Evolutionary conservation across 2,888 invertebrate genomes (phyloP).

Genomic region (Ochropleura plecta): DNA sequence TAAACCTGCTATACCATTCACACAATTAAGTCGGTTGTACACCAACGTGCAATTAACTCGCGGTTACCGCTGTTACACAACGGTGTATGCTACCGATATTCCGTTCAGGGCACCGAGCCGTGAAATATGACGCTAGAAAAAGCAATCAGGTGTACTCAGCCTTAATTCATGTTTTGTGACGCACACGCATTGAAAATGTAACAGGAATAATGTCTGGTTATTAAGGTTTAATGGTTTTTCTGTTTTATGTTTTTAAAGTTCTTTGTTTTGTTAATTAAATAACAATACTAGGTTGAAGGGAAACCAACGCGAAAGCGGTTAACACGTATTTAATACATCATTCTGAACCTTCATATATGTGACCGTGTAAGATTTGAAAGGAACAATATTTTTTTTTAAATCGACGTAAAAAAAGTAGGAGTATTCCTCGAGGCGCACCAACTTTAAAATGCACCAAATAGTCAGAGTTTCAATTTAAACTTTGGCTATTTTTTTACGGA

Average conservation of each 20-base stretch:
- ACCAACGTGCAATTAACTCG: constrained; percentile 63
- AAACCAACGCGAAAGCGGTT: too few species aligned
- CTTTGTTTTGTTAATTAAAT: not conserved
- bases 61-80: constrained; percentile 75
- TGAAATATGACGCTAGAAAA: constrained; percentile 68
- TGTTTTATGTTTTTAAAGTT: not conserved
- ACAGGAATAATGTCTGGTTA: constrained; percentile 14
- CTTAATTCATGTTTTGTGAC: constrained; percentile 41
- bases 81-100: constrained; percentile 72
- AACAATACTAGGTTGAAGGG: not conserved
- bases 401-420: too few species aligned
- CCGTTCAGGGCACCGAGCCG: constrained; percentile 74
- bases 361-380: too few species aligned
- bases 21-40: constrained; percentile 61
- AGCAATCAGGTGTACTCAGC: constrained; percentile 60
- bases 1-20: constrained; percentile 53
- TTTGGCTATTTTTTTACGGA: too few species aligned
- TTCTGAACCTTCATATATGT: too few species aligned
- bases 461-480: too few species aligned
- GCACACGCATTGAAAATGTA: constrained; percentile 17
- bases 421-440: too few species aligned
- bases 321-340: too few species aligned
- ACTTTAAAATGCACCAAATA: too few species aligned
- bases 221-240: not conserved
- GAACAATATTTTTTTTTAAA: too few species aligned